Evolutionary conservation across 2,888 invertebrate species (phyloP).

Genomic region (Ichneumon xanthorius): DNA sequence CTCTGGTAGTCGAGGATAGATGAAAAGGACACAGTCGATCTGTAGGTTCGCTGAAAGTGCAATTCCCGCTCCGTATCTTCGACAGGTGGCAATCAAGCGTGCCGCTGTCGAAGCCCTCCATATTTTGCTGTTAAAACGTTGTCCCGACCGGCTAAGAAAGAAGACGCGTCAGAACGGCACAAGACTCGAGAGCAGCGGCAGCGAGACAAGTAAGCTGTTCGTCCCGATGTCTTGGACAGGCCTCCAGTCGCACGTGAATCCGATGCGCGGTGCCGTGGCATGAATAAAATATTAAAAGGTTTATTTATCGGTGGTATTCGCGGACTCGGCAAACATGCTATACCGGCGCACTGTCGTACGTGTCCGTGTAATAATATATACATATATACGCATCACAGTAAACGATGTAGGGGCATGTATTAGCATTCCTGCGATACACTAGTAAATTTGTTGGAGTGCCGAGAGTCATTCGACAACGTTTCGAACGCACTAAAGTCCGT

Average conservation of each 20-base stretch:
- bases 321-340: slow-evolving; percentile 53
- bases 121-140: slow-evolving; percentile 5
- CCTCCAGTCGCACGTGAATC: slow-evolving; percentile 40
- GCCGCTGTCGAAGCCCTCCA: background rate
- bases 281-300: slow-evolving; percentile 72
- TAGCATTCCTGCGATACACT: slow-evolving; percentile 17
- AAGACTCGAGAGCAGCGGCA: slow-evolving; percentile 1
- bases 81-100: slow-evolving; percentile 37
- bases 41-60: slow-evolving; percentile 11
- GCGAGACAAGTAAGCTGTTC: slow-evolving; percentile 19
- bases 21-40: background rate
- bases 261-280: slow-evolving; percentile 64
- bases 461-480: background rate
- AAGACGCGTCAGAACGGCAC: background rate
- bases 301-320: slow-evolving; percentile 72
- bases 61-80: slow-evolving; percentile 20
- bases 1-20: background rate
- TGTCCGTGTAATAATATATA: background rate
- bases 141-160: slow-evolving; percentile 7
- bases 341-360: slow-evolving; percentile 8
- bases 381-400: background rate
- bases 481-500: background rate
- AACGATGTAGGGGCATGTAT: background rate
- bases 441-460: slow-evolving; percentile 14
- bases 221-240: slow-evolving; percentile 9